phyloP scores from a whole-genome alignment of 2,888 invertebrate genomes.

The Diachrysia chrysitis region DNA sequence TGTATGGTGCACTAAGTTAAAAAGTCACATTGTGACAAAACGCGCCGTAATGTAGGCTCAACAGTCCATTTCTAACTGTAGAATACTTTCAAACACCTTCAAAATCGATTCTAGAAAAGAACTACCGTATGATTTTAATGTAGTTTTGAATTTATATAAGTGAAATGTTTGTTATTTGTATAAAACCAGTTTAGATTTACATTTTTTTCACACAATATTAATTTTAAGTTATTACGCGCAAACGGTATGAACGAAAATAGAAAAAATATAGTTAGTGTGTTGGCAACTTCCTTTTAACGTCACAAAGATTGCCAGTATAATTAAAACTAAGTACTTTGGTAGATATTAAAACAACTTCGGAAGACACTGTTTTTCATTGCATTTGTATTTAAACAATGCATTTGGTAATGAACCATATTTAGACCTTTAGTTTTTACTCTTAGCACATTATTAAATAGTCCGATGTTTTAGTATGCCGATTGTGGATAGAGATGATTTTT shows the following conservation, averaged over 20 bases:
- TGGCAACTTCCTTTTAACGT: not conserved
- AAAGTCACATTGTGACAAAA: constrained; percentile 45
- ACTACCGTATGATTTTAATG: not conserved
- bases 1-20: not conserved
- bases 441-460: not conserved
- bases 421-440: not conserved
- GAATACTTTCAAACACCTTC: constrained; percentile 11
- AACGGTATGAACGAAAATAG: not conserved
- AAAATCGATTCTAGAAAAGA: not conserved
- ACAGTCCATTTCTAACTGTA: constrained; percentile 17
- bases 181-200: too few relatives aligned
- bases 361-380: not conserved
- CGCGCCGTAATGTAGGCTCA: constrained; percentile 40
- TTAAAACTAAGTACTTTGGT: not conserved
- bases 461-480: not conserved
- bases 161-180: not conserved
- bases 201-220: too few relatives aligned
- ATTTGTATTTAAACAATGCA: not conserved
- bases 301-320: not conserved
- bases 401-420: not conserved
- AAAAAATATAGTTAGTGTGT: not conserved
- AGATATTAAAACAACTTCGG: not conserved
- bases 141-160: not conserved
- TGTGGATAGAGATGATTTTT: too few relatives aligned
- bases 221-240: too few relatives aligned